Conservation (phyloP, 2,888 invertebrate genomes). For the Sepioteuthis lessoniana region DNA sequence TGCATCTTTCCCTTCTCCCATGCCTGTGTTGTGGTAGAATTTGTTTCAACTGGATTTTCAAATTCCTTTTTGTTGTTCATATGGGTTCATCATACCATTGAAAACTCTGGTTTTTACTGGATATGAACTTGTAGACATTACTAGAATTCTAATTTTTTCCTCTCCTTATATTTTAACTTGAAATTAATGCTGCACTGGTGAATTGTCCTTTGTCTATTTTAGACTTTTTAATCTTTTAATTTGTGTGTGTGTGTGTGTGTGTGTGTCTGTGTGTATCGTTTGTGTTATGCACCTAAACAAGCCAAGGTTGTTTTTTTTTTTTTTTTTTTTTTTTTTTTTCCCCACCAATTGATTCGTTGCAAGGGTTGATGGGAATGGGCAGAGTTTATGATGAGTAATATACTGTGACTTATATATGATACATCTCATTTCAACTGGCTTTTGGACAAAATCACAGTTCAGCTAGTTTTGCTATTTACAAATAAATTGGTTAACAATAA, state of each 20-base stretch:
- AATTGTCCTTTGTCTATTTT: no score
- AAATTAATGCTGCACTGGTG: no score
- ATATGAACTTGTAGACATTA: neutral
- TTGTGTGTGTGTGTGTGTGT: no score
- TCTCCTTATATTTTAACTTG: no score
- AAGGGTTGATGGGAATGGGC: neutral
- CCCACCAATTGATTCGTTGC: neutral
- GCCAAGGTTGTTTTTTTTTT: no score
- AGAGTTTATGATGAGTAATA: neutral
- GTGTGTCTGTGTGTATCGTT: no score
- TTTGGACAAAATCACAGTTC: neutral
- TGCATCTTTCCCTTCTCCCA: neutral
- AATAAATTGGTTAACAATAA: no score
- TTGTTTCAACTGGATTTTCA: neutral
- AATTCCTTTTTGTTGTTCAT: slow-evolving; percentile 15
- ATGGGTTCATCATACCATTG: neutral
- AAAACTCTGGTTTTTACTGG: neutral
- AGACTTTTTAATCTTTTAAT: no score
- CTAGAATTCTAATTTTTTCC: neutral
- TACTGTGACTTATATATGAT: neutral
- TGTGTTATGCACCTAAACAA: no score
- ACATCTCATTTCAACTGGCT: neutral
- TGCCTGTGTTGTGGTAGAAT: slow-evolving; percentile 40
- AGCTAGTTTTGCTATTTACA: neutral
- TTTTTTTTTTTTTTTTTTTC: no score